These are phyloP conservation scores for Colossoma macropomum DNA, from an alignment of 2,113 vertebrate genomes.

Conservation along the genomic window DNA sequence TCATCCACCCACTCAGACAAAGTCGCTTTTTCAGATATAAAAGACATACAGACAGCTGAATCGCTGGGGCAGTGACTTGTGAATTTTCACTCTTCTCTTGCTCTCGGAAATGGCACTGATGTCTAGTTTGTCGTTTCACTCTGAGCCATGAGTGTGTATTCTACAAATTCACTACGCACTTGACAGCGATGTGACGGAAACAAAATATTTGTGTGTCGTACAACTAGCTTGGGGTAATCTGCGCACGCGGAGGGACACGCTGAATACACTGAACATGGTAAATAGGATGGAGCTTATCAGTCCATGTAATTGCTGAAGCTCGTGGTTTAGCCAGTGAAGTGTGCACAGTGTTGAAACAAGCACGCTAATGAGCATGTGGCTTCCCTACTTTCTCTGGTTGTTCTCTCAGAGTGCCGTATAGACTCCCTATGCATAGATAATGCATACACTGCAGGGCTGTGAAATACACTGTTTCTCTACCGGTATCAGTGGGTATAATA, in stretches of 20 bases:
- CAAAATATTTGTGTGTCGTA: conserved; percentile 39
- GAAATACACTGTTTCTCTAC: background rate
- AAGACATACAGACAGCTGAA: conserved; percentile 39
- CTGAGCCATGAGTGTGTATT: background rate
- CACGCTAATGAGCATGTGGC: conserved; percentile 52
- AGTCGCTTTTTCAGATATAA: conserved; percentile 33
- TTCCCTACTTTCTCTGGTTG: conserved; percentile 30
- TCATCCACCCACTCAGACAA: conserved; percentile 38
- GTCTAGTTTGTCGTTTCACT: conserved; percentile 32
- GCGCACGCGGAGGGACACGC: conserved; percentile 39
- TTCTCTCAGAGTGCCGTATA: background rate
- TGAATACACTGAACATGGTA: conserved; percentile 46
- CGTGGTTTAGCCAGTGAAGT: conserved; percentile 47
- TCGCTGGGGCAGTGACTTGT: conserved; percentile 32
- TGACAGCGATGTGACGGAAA: conserved; percentile 9
- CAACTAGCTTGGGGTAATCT: conserved; percentile 50
- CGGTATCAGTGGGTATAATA: background rate
- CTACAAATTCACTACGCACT: conserved; percentile 31
- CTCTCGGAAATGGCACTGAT: conserved; percentile 37
- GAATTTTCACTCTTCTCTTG: conserved; percentile 29
- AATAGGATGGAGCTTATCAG: conserved; percentile 46
- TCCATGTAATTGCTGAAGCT: conserved; percentile 50
- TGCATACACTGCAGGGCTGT: background rate
- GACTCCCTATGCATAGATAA: background rate
- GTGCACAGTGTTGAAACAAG: conserved; percentile 50